A percentile compares a stretch with the other conserved stretches of the same genome.
phyloP scores from a whole-genome alignment of 1,140 invertebrate species.

The Campoletis sonorensis region DNA sequence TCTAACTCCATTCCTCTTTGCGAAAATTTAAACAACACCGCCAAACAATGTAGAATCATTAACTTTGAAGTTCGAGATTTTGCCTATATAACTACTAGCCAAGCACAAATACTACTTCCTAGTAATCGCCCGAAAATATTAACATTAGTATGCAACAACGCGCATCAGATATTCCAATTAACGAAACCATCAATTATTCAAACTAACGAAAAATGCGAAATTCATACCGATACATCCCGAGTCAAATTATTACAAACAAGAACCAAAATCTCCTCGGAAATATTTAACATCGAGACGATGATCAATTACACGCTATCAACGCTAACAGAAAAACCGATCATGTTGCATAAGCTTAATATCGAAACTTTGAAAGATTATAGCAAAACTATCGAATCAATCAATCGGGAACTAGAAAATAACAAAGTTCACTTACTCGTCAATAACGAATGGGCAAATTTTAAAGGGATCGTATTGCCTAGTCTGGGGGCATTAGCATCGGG shows the following conservation, averaged over 20 bases:
- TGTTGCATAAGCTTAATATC: not conserved
- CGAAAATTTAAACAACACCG: not conserved
- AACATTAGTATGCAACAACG: not conserved
- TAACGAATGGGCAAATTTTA: conserved; percentile 6
- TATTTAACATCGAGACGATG: not conserved
- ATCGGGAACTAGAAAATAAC: not conserved
- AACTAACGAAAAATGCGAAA: conserved; percentile 10
- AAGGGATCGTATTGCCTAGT: too few species aligned
- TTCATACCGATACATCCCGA: not conserved
- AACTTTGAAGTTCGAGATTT: conserved; percentile 14
- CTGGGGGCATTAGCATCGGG: not conserved
- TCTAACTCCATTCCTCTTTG: not conserved
- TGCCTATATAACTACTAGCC: conserved; percentile 8
- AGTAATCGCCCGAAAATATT: not conserved
- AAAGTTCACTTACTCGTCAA: not conserved
- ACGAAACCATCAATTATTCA: not conserved
- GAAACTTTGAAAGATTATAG: conserved; percentile 9
- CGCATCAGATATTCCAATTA: not conserved
- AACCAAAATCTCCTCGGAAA: not conserved
- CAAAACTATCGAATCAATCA: not conserved
- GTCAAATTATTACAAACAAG: conserved; percentile 13
- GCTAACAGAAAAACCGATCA: not conserved
- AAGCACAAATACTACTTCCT: conserved; percentile 11
- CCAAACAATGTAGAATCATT: not conserved
- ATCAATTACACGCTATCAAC: not conserved